A percentile compares a stretch with the other conserved stretches of the same genome.
phyloP scores from a whole-genome alignment of 2,113 vertebrate species.

The Dicaeum eximium region DNA sequence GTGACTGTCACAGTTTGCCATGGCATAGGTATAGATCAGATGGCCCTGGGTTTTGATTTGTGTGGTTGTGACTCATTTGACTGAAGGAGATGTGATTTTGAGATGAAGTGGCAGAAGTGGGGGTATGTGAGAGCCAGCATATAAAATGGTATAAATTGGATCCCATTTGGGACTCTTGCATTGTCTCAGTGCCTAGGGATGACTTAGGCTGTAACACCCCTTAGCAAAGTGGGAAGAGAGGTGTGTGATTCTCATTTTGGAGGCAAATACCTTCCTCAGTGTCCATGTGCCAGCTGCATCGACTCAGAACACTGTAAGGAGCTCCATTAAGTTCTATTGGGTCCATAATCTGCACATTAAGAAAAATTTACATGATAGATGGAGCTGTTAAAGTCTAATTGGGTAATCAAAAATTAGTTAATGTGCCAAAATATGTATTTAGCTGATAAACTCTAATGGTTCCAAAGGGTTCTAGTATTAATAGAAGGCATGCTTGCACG shows the following conservation, averaged over 20 bases:
- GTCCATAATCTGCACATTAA: slow-evolving; percentile 65
- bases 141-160: background rate
- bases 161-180: background rate
- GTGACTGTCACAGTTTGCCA: background rate
- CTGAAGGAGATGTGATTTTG: background rate
- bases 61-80: background rate
- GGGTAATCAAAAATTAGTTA: slow-evolving; percentile 69
- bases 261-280: background rate
- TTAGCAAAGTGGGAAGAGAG: background rate
- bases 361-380: slow-evolving; percentile 67
- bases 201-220: background rate
- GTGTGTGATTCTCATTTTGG: background rate
- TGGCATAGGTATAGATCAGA: background rate
- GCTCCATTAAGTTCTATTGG: slow-evolving; percentile 66
- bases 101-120: background rate
- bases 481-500: slow-evolving; percentile 41
- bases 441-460: slow-evolving; percentile 67
- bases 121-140: background rate
- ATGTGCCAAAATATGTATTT: slow-evolving; percentile 70
- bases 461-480: slow-evolving; percentile 58
- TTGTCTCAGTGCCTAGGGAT: background rate
- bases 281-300: slow-evolving; percentile 48
- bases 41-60: background rate
- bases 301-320: slow-evolving; percentile 58
- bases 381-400: slow-evolving; percentile 64